phyloP scores from a whole-genome alignment of 2,797 vertebrate genomes.

The Rousettus madagascariensis region DNA sequence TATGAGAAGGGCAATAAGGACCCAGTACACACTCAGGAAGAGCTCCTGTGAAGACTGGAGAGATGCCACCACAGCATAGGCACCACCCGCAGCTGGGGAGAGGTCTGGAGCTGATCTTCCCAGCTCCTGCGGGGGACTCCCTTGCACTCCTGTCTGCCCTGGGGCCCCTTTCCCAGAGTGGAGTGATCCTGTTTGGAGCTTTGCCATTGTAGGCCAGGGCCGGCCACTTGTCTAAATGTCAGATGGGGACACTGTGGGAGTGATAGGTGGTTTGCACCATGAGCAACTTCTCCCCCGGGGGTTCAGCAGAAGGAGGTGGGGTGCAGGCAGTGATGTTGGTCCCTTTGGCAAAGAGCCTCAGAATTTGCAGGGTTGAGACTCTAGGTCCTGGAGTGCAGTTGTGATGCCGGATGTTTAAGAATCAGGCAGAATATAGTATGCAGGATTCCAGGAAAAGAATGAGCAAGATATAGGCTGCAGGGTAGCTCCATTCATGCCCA shows the following conservation, averaged over 20 bases:
- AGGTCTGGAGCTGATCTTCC: background rate
- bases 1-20: background rate
- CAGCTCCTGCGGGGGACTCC: rapidly evolving
- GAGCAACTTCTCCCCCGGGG: rapidly evolving
- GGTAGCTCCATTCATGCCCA: too few species aligned
- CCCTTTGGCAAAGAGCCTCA: background rate
- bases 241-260: background rate
- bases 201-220: background rate
- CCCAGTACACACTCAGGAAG: rapidly evolving
- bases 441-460: background rate
- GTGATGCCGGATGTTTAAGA: background rate
- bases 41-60: background rate
- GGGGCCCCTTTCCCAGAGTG: background rate
- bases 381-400: rapidly evolving
- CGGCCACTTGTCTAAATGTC: background rate
- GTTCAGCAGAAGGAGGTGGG: background rate
- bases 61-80: rapidly evolving
- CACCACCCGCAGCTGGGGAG: background rate
- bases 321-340: background rate
- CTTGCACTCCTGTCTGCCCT: background rate
- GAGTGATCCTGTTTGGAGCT: background rate
- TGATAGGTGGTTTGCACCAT: too few species aligned
- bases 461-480: too few species aligned
- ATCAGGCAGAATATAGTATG: background rate
- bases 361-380: background rate